These are phyloP conservation scores for Colaptes auratus DNA, from an alignment of 2,113 vertebrate genomes.

Conservation along the genomic window DNA sequence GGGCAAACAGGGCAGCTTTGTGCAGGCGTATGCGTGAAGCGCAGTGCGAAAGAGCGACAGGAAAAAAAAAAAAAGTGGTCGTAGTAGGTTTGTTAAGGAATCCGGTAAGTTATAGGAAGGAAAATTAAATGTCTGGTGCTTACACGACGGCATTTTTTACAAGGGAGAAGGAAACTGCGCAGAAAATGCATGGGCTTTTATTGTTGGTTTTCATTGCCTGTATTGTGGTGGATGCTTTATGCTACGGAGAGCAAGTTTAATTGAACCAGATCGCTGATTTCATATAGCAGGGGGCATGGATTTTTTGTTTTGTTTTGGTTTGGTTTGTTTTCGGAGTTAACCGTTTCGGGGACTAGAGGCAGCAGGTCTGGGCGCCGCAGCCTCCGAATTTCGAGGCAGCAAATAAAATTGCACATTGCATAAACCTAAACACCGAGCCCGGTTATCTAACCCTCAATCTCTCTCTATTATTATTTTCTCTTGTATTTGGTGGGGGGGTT, in stretches of 20 bases:
- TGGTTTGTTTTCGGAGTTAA: slow-evolving; percentile 46
- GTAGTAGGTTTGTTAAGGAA: slow-evolving; percentile 61
- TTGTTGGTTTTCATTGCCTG: slow-evolving; percentile 61
- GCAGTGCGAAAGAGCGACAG: neutral
- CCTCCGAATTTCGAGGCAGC: slow-evolving; percentile 6
- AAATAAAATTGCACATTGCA: slow-evolving; percentile 39
- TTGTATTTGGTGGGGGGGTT: neutral
- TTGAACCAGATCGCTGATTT: slow-evolving; percentile 64
- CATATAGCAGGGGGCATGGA: slow-evolving; percentile 23
- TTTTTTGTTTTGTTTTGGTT: neutral
- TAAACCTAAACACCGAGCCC: slow-evolving; percentile 30
- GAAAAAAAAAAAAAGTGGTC: neutral
- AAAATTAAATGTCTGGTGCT: slow-evolving; percentile 59
- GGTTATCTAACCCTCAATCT: slow-evolving; percentile 44
- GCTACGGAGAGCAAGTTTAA: slow-evolving; percentile 62
- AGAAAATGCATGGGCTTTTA: slow-evolving; percentile 60
- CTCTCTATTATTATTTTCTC: slow-evolving; percentile 41
- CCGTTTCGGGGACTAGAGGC: slow-evolving; percentile 14
- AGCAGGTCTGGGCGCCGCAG: neutral
- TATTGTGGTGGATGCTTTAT: slow-evolving; percentile 59
- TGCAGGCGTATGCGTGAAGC: neutral
- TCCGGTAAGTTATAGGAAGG: slow-evolving; percentile 50
- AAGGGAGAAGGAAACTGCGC: slow-evolving; percentile 56
- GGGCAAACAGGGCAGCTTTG: neutral
- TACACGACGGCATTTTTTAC: slow-evolving; percentile 64